phyloP scores from a whole-genome alignment of 2,113 vertebrate genomes.

The Embiotoca jacksoni region DNA sequence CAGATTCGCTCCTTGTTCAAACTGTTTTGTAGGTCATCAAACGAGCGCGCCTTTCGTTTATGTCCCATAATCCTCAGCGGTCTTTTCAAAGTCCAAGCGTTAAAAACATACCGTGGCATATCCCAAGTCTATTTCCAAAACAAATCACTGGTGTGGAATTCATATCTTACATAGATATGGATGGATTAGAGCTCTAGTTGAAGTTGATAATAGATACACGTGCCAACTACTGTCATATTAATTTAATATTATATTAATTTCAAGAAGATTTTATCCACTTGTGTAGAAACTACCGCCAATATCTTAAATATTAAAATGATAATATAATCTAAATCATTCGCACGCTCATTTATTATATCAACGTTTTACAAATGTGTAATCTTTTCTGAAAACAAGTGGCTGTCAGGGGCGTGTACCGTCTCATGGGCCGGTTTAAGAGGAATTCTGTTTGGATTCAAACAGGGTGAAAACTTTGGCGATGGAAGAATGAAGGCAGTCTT shows the following conservation, averaged over 20 bases:
- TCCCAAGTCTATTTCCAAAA: neutral
- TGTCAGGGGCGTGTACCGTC: slow-evolving; percentile 19
- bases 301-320: too few species aligned
- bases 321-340: too few species aligned
- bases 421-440: slow-evolving; percentile 48
- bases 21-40: neutral
- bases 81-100: slow-evolving; percentile 20
- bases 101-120: neutral
- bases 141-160: neutral
- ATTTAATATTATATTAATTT: neutral
- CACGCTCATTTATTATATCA: neutral
- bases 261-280: neutral
- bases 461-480: neutral
- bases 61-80: slow-evolving; percentile 81
- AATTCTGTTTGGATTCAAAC: slow-evolving; percentile 81
- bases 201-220: too few species aligned
- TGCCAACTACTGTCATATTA: neutral
- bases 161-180: neutral
- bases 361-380: neutral
- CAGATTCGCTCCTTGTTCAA: neutral
- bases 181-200: too few species aligned
- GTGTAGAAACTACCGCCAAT: neutral
- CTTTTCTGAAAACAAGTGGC: neutral
- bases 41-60: slow-evolving; percentile 51
- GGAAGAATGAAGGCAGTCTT: neutral